phyloP scores from a whole-genome alignment of 2,113 vertebrate species.

The Misgurnus mizolepis region DNA sequence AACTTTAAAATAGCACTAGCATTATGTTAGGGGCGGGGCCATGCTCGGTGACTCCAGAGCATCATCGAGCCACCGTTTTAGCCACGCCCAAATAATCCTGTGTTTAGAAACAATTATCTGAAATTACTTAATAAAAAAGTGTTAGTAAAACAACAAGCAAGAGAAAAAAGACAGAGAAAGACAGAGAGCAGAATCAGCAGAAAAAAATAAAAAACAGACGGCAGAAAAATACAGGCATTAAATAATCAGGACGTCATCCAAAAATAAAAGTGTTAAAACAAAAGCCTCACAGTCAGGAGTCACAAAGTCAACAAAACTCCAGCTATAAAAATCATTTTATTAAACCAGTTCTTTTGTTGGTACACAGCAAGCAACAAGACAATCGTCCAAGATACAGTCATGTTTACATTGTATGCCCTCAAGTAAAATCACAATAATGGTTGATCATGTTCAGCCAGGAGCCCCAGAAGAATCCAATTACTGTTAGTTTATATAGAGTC shows the following conservation, averaged over 20 bases:
- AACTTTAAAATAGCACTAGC: too few relatives aligned
- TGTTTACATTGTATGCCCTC: constrained; percentile 26
- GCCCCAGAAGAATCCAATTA: not conserved
- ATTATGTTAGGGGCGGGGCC: too few relatives aligned
- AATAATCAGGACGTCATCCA: constrained; percentile 47
- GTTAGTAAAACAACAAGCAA: too few relatives aligned
- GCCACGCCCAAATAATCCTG: too few relatives aligned
- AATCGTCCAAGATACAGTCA: not conserved
- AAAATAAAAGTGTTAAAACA: constrained; percentile 42
- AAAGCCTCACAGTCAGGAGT: constrained; percentile 34
- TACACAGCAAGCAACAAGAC: not conserved
- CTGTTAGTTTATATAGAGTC: too few relatives aligned
- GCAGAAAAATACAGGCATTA: constrained; percentile 39
- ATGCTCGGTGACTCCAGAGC: too few relatives aligned
- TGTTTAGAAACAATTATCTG: too few relatives aligned
- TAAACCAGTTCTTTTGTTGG: constrained; percentile 19
- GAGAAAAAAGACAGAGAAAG: constrained; percentile 66
- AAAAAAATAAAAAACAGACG: constrained; percentile 27
- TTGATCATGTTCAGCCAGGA: not conserved
- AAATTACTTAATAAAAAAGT: too few relatives aligned
- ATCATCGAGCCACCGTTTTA: too few relatives aligned
- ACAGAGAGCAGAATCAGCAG: constrained; percentile 28
- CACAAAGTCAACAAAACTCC: constrained; percentile 12
- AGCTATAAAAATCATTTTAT: constrained; percentile 20
- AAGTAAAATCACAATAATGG: constrained; percentile 13